Evolutionary conservation across 2,888 invertebrate genomes (phyloP).

Genomic region (Heliconius ethilla): DNA sequence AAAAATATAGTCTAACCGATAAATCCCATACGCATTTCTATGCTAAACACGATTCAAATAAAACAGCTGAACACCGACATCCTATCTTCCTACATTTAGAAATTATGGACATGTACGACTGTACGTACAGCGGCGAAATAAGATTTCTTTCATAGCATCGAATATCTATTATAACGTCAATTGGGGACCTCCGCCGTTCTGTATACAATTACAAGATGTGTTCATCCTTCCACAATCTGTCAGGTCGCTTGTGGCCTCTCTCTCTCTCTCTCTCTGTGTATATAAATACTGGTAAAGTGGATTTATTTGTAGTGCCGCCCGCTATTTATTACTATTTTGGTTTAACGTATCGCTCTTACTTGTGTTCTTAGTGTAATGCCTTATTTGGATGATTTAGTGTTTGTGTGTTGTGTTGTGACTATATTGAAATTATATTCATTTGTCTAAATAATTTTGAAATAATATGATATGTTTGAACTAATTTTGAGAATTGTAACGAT

Average conservation of each 20-base stretch:
- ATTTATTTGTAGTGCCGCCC: constrained; percentile 67
- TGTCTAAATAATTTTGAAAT: neutral
- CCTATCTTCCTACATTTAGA: constrained; percentile 40
- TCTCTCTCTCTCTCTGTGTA: constrained; percentile 46
- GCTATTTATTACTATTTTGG: constrained; percentile 76
- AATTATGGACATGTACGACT: constrained; percentile 41
- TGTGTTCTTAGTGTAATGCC: constrained; percentile 45
- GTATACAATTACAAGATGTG: constrained; percentile 78
- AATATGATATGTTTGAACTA: neutral
- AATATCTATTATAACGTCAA: constrained; percentile 74
- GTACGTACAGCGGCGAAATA: constrained; percentile 34
- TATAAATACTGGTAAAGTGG: constrained; percentile 64
- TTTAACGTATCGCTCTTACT: constrained; percentile 51
- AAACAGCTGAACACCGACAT: constrained; percentile 37
- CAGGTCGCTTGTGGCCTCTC: constrained; percentile 54
- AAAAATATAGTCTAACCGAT: constrained; percentile 6
- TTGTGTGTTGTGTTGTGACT: neutral
- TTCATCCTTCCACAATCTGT: constrained; percentile 76
- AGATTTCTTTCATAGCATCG: constrained; percentile 40
- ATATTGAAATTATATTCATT: neutral
- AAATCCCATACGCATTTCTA: constrained; percentile 18
- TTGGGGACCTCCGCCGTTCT: constrained; percentile 63
- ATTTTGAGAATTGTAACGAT: neutral
- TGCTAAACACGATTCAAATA: constrained; percentile 38
- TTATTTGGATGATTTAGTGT: constrained; percentile 29